Evolutionary conservation across 2,797 vertebrate genomes (phyloP).

Genomic region (Lepus townsendii): DNA sequence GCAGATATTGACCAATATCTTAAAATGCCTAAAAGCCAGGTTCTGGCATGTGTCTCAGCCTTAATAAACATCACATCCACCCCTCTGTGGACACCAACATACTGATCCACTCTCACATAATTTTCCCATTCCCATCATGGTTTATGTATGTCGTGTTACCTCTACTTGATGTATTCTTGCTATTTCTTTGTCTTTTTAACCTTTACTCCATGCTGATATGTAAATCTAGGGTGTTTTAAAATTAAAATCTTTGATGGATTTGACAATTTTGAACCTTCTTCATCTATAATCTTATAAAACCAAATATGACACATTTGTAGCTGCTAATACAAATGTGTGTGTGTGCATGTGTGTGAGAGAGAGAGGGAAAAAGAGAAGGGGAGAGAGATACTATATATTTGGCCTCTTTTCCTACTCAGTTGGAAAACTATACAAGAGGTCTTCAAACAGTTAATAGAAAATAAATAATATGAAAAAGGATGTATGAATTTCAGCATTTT

Average conservation of each 20-base stretch:
- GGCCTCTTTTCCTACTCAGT: not conserved
- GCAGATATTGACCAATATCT: not conserved
- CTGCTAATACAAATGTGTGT: not conserved
- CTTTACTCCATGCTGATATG: not conserved
- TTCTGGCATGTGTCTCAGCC: not conserved
- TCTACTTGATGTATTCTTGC: not conserved
- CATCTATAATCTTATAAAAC: not conserved
- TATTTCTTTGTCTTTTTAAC: not conserved
- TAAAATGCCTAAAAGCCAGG: not conserved
- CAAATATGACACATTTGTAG: not conserved
- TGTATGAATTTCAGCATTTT: no score
- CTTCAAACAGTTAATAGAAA: no score
- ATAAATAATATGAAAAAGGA: no score
- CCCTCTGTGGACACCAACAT: no score
- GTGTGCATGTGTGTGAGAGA: not conserved
- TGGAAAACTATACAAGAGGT: not conserved
- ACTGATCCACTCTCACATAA: not conserved
- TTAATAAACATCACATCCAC: rapidly evolving
- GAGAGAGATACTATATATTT: not conserved
- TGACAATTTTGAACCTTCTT: not conserved
- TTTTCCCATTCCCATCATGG: not conserved
- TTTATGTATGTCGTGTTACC: not conserved
- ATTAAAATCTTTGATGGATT: not conserved
- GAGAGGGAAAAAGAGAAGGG: no score
- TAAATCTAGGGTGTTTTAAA: not conserved